Evolutionary conservation across 1,140 invertebrate genomes (phyloP), one percentile per base, ranked within the genome.

Genomic region (Geopemphigus sp.): DNA sequence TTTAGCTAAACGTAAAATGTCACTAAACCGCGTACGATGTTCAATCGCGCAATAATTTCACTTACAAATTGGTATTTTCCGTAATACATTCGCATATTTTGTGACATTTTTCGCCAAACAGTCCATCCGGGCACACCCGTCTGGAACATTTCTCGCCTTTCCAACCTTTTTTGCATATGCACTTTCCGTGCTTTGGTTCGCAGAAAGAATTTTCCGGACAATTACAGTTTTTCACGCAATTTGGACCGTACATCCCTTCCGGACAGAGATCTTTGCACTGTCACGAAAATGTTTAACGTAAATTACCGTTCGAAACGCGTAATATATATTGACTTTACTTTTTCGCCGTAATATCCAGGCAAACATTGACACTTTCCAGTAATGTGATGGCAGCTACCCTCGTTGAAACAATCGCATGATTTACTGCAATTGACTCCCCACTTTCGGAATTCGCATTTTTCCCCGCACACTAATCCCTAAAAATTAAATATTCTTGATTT

Each of bases 371-470:
- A 95, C 32, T 87, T 82, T 0, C 93, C 93, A 11, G 89, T 93
- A 6, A 94, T 88, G 82, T 93, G 92, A 86, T 95, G 88, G 83
- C 94, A 96, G 0, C 88, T 86, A 0, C 90, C 94, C 29, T 91
- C 91, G 84, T 98, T 98, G 82, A 92, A 92, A 85, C 97, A 99
- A 80, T 93, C 91, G 84, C 97, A 99, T 1, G 86, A 84, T 59
- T 88, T 84, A 45, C 88, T 88, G 84, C 96, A 98, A 59, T 91
- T 89, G 32, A 87, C 85, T 17, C 94, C 94, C 90, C 90, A 96
- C 78, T 85, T 88, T 24, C 91, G 92, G 14, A 87, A 84, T 0
- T 90, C 90, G 86, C 94, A 96, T 5, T 89, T 87, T 83, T 91
- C 91, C 19, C 90, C 92, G 84, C 93, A 94, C 0, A 93, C 91